Evolutionary conservation across 2,888 invertebrate species (phyloP), one percentile per base, ranked within the genome.

Genomic region (Parnassius apollo): DNA sequence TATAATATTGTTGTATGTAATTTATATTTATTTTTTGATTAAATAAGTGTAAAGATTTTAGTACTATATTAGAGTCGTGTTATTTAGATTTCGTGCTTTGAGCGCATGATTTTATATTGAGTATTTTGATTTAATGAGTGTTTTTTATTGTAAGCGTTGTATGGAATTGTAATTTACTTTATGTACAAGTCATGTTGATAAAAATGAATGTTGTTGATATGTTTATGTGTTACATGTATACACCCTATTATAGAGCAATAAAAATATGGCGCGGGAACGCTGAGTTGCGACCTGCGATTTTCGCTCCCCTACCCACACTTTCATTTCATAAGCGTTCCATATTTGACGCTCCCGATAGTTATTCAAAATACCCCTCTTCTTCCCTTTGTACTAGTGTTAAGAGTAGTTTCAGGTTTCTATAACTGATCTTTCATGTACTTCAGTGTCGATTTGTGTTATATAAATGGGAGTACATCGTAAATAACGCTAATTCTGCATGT

Each of bases 61-160:
- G 73, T 77, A 76, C 74, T 78, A 78, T 78, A 72, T 72, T 74
- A 77, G 73, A 75, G 72, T 75, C 71, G 76, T 80, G 80, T 86
- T 86, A 75, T 79, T 80, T 79, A 79, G 77, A 81, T 78, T 81
- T 83, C 81, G 89, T 87, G 90, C 90, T 90, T 74, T 83, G 82
- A 90, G 91, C 88, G 87, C 83, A 86, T 86, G 82, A 82, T 82
- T 86, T 83, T 84, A 78, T 85, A 83, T 81, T 76, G 76, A 80
- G 76, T 85, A 85, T 83, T 83, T 83, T 83, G 77, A 73, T 83
- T 82, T 76, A 81, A 73, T 66, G 81, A 80, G 82, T 82, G 82
- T 82, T 83, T 76, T 77, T 76, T 81, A 80, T 80, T 80, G 70
- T 76, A 76, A 80, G 78, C 81, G 81, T 85, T 85, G 83, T 82